Percentiles rank a stretch among this genome's conserved stretches.
phyloP scores from a whole-genome alignment of 2,113 vertebrate species.

The Chroicocephalus ridibundus region DNA sequence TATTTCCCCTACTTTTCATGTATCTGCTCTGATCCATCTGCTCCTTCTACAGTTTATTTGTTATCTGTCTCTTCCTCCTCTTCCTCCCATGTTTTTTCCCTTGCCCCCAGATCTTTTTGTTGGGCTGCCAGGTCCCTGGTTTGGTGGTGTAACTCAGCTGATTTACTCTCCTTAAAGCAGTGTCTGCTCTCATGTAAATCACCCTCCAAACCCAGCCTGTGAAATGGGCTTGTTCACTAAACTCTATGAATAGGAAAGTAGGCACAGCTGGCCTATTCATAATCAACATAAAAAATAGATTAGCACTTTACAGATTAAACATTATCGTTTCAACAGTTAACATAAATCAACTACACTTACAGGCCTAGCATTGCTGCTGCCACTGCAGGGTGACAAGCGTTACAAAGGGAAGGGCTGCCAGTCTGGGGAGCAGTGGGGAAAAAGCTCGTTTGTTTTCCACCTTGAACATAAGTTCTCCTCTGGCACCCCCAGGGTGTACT shows the following conservation, averaged over 20 bases:
- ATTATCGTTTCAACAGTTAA: slow-evolving; percentile 79
- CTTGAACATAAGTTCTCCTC: background rate
- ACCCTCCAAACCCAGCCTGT: slow-evolving; percentile 56
- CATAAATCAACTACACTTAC: slow-evolving; percentile 75
- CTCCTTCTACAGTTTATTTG: background rate
- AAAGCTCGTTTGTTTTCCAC: background rate
- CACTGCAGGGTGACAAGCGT: background rate
- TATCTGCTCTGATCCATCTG: background rate
- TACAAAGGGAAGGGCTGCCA: slow-evolving; percentile 1
- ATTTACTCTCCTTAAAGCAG: slow-evolving; percentile 22
- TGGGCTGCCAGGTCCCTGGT: background rate
- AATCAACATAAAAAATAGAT: slow-evolving; percentile 88
- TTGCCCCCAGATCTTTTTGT: background rate
- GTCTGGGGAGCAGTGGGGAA: background rate
- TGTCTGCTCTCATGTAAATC: slow-evolving; percentile 61
- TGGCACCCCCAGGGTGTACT: background rate
- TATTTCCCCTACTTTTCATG: background rate
- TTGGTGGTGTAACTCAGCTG: background rate
- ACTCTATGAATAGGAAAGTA: slow-evolving; percentile 81
- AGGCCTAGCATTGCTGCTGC: slow-evolving; percentile 23
- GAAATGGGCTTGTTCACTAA: slow-evolving; percentile 63
- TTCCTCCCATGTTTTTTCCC: background rate
- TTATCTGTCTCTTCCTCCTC: background rate
- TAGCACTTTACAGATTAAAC: slow-evolving; percentile 84
- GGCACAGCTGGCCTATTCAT: slow-evolving; percentile 83